phyloP scores from a whole-genome alignment of 2,113 vertebrate genomes.

The Glaucidium brasilianum region DNA sequence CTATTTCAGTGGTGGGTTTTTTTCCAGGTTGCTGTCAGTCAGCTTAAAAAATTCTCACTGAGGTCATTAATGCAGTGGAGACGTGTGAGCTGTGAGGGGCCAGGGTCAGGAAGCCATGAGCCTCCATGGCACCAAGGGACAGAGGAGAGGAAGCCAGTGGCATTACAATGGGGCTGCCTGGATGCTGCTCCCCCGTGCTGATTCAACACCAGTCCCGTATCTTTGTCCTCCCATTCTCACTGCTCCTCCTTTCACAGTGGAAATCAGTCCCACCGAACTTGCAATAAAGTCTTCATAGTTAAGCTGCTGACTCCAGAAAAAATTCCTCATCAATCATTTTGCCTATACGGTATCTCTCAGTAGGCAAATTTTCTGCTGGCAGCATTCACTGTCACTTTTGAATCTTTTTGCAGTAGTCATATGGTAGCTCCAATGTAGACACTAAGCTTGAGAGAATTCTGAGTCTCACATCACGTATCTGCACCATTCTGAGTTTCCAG shows the following conservation, averaged over 20 bases:
- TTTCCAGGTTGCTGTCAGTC: slow-evolving; percentile 23
- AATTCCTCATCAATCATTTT: slow-evolving; percentile 46
- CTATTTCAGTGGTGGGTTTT: neutral
- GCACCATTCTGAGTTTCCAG: neutral
- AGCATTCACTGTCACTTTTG: neutral
- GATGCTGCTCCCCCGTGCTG: fast-evolving
- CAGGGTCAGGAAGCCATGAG: slow-evolving; percentile 10
- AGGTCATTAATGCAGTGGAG: slow-evolving; percentile 28
- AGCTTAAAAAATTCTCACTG: slow-evolving; percentile 32
- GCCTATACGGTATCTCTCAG: neutral
- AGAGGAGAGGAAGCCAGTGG: neutral
- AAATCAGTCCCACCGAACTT: slow-evolving; percentile 1
- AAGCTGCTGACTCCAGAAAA: slow-evolving; percentile 33
- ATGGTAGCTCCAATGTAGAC: neutral
- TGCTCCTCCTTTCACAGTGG: neutral
- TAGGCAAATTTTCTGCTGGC: slow-evolving; percentile 18
- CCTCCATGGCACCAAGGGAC: neutral
- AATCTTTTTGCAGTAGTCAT: neutral
- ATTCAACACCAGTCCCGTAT: neutral
- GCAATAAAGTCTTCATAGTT: neutral
- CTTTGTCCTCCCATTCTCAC: neutral
- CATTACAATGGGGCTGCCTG: neutral
- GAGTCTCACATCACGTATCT: neutral
- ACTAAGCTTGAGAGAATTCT: neutral
- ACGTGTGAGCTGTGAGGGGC: neutral